Evolutionary conservation across 2,888 invertebrate species (phyloP), one percentile per base, ranked within the genome.

Genomic region (Cryptus viduatorius): DNA sequence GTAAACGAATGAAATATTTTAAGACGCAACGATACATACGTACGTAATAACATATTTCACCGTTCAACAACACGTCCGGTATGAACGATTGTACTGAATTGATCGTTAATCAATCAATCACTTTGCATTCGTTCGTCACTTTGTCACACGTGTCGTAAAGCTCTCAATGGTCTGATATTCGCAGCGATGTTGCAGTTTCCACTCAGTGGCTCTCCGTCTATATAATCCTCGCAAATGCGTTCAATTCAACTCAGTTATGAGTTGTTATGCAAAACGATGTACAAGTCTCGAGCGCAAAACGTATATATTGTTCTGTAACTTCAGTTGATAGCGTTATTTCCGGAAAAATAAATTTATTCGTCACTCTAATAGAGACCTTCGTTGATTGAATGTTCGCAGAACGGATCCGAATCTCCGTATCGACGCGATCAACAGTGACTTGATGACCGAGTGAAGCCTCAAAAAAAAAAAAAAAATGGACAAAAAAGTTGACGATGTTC

Each of bases 231-330:
- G 48, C 37, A 37, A 37, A 61, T 44, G 65, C 42, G 72, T 65
- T 77, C 81, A 81, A 84, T 84, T 84, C 81, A 59, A 78, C 68
- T 81, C 71, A 81, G 81, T 84, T 84, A 84, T 77, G 61, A 69
- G 68, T 76, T 46, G 72, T 81, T 81, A 72, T 31, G 56, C 42
- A 44, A 56, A 19, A 56, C 67, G 68, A 53, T 80, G 82, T 61
- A 67, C 76, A 59, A 71, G 56, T 44, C 16, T 42, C 75, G 72
- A 75, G 12, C 31, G 71, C 59, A 44, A 71, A 65, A 50, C 72
- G 53, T 42, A 24, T 68, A 56, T 65, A 79, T 72, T 71, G 10
- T 61, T 16, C 67, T 75, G 46, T 59, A 50, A 53, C n/a, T 56
- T 14, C n/a, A 29, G 14, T 48, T 48, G 19, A 37, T n/a, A 61